Evolutionary conservation across 2,888 invertebrate species (phyloP).

Genomic region (Catocala nupta): DNA sequence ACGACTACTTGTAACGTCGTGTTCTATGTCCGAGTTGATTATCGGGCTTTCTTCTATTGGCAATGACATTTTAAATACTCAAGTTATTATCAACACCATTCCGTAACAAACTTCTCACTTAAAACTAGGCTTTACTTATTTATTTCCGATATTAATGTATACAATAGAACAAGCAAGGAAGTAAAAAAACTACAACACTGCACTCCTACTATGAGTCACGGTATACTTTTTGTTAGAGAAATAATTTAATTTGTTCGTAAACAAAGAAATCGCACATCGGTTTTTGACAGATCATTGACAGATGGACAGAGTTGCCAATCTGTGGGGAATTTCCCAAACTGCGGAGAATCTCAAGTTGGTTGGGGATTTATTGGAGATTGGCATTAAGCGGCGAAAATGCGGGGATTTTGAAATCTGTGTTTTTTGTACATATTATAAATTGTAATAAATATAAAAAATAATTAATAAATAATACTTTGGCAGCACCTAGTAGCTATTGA

Average conservation of each 20-base stretch:
- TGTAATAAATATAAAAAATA: no score
- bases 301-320: no score
- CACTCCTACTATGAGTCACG: constrained; percentile 52
- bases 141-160: constrained; percentile 24
- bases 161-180: constrained; percentile 46
- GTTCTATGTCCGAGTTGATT: constrained; percentile 78
- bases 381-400: no score
- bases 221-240: constrained; percentile 41
- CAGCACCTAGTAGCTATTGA: no score
- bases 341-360: no score
- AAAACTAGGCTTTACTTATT: constrained; percentile 23
- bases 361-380: no score
- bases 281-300: constrained; percentile 11
- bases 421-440: no score
- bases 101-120: constrained; percentile 30
- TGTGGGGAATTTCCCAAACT: no score
- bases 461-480: no score
- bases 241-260: constrained; percentile 48
- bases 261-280: constrained; percentile 49
- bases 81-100: constrained; percentile 62
- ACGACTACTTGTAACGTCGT: constrained; percentile 76
- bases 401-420: no score
- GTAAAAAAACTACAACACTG: constrained; percentile 35
- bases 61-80: constrained; percentile 66
- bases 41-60: constrained; percentile 79